phyloP scores from a whole-genome alignment of 1,140 invertebrate genomes.

The Sinella curviseta region DNA sequence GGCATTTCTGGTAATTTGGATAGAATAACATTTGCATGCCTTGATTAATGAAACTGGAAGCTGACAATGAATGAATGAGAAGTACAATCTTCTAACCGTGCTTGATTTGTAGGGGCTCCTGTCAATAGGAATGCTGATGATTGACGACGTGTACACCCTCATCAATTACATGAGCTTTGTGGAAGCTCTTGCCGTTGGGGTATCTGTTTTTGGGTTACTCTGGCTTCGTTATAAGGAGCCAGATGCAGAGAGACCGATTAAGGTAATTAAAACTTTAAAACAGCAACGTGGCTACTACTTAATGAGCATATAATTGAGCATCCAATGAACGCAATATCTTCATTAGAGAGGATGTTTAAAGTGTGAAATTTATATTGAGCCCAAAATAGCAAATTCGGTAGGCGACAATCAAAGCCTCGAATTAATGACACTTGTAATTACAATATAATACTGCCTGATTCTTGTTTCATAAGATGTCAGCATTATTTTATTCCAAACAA shows the following conservation, averaged over 20 bases:
- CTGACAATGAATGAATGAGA: not conserved
- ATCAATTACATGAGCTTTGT: slow-evolving; percentile 95
- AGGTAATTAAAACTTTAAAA: slow-evolving; percentile 61
- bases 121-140: slow-evolving; percentile 61
- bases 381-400: too few relatives aligned
- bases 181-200: slow-evolving; percentile 85
- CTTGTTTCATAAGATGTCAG: too few relatives aligned
- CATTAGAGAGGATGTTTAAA: not conserved
- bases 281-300: not conserved
- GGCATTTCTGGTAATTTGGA: slow-evolving; percentile 75
- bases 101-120: slow-evolving; percentile 56
- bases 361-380: slow-evolving; percentile 41
- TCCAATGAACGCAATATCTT: not conserved
- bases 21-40: slow-evolving; percentile 42
- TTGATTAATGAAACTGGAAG: slow-evolving; percentile 21
- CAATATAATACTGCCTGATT: too few relatives aligned
- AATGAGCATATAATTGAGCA: not conserved
- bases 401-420: too few relatives aligned
- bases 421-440: too few relatives aligned
- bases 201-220: slow-evolving; percentile 84
- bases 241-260: slow-evolving; percentile 79
- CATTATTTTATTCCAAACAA: too few relatives aligned
- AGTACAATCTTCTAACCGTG: not conserved
- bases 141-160: slow-evolving; percentile 76
- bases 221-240: slow-evolving; percentile 81